phyloP scores from a whole-genome alignment of 2,888 invertebrate species.

The Tetanocera ferruginea region DNA sequence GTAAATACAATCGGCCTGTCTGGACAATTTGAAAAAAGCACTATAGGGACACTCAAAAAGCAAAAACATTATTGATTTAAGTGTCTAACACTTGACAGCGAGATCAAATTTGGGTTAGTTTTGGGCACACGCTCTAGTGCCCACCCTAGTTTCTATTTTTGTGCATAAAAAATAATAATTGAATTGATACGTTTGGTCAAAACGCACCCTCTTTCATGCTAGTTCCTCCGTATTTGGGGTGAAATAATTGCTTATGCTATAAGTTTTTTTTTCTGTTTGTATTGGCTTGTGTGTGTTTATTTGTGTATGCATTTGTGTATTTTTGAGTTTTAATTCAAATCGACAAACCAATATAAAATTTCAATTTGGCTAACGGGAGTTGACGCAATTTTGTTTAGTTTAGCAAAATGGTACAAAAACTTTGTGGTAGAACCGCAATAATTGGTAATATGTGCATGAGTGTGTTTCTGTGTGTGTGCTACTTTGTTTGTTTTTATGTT shows the following conservation, averaged over 20 bases:
- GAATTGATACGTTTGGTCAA: constrained; percentile 14
- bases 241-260: neutral
- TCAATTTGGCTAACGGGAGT: neutral
- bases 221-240: neutral
- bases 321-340: constrained; percentile 32
- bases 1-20: too few species aligned
- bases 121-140: too few species aligned
- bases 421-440: neutral
- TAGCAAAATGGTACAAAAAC: constrained; percentile 8
- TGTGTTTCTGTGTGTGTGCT: neutral
- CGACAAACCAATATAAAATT: constrained; percentile 14
- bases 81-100: too few species aligned
- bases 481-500: neutral
- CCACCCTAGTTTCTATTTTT: too few species aligned
- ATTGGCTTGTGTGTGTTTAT: neutral
- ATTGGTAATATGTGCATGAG: constrained; percentile 11
- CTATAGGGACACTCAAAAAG: too few species aligned
- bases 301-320: constrained; percentile 11
- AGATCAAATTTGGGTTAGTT: too few species aligned
- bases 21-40: too few species aligned
- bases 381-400: constrained; percentile 15
- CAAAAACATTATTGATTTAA: too few species aligned
- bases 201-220: neutral
- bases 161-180: neutral
- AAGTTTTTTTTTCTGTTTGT: too few species aligned